Evolutionary conservation across 2,888 invertebrate genomes (phyloP).

Genomic region (Cryptophagus acutangulus): DNA sequence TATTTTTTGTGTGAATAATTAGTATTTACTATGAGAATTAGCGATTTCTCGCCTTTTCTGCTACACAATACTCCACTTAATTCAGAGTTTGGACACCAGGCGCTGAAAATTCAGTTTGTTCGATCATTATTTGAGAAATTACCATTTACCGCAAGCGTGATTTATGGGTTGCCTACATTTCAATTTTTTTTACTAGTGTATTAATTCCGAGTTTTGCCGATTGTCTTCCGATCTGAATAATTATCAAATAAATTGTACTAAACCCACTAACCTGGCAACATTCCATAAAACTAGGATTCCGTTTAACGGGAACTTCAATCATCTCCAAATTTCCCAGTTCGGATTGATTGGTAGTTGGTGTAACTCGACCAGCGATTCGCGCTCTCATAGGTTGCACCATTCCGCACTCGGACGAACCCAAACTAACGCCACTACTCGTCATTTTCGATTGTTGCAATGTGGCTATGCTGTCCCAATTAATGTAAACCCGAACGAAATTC

Average conservation of each 20-base stretch:
- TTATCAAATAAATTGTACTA: neutral
- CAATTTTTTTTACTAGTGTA: too few species aligned
- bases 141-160: too few species aligned
- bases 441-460: constrained; percentile 48
- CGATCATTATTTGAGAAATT: too few species aligned
- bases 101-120: too few species aligned
- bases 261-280: constrained; percentile 54
- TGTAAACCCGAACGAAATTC: constrained; percentile 65
- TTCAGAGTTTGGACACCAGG: too few species aligned
- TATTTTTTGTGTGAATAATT: too few species aligned
- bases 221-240: too few species aligned
- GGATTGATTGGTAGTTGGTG: constrained; percentile 62
- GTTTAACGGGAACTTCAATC: constrained; percentile 65
- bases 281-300: constrained; percentile 56
- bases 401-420: constrained; percentile 45
- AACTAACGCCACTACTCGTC: constrained; percentile 44
- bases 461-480: constrained; percentile 64
- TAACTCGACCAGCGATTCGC: constrained; percentile 69
- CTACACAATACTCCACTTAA: too few species aligned
- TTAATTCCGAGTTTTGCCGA: too few species aligned
- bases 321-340: constrained; percentile 62
- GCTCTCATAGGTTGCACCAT: constrained; percentile 59
- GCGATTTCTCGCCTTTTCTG: too few species aligned
- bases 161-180: too few species aligned
- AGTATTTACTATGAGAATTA: too few species aligned